Evolutionary conservation across 2,888 invertebrate genomes (phyloP), one percentile per base, ranked within the genome.

Genomic region (Cremastinae sp.): DNA sequence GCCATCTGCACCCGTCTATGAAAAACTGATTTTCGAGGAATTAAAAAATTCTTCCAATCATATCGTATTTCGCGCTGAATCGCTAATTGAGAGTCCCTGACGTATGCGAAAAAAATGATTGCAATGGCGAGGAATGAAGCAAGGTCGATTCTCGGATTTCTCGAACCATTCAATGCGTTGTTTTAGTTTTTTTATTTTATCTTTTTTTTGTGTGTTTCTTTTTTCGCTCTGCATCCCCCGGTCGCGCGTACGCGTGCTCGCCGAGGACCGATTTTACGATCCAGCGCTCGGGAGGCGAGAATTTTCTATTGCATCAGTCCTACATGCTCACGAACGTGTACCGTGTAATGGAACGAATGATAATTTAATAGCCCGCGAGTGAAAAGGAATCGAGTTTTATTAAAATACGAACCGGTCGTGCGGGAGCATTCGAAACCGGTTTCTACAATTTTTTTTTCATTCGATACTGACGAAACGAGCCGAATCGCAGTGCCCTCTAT

Each of bases 401-500:
- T 83, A 85, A 84, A 85, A 84, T 82, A 83, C 82, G 78, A 87
- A 88, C 86, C 86, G 85, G 88, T 87, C 83, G 83, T 82, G 75
- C 82, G 80, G 80, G 28, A 18, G 41, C 14, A 16, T 81, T 75
- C 71, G 72, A 78, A 87, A 86, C 87, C 86, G 85, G 86, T 87
- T 85, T 79, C 72, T 61, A 16, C 16, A 55, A 55, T 59, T 20
- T 43, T 22, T 7, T 58, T 12, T 37, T 41, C 9, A 58, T 74
- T 55, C 65, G 64, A 41, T 37, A 43, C 45, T 56, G 69, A 53
- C 66, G 66, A 70, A n/a, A 72, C 75, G 74, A 79, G 74, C 76
- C 73, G 72, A 37, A 20, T 5, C 16, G 78, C 77, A 76, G 78
- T 80, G 80, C 74, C 74, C 76, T 79, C 81, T 66, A 72, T 22